Percentiles rank a stretch among this genome's conserved stretches.
phyloP scores from a whole-genome alignment of 2,888 invertebrate species.

The Cerastoderma edule region DNA sequence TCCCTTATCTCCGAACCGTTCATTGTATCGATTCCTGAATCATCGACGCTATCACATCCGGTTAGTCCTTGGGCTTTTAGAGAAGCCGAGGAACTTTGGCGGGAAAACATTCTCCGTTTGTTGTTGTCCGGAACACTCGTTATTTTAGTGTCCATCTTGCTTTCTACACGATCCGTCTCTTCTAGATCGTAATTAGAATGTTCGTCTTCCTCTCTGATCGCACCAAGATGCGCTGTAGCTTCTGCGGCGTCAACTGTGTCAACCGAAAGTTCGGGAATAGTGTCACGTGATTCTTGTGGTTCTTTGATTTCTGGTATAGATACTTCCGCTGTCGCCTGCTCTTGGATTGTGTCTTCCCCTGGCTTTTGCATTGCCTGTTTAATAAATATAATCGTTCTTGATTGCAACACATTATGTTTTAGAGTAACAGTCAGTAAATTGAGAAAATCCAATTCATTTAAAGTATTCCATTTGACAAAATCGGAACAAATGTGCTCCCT shows the following conservation, averaged over 20 bases:
- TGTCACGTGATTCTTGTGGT: too few relatives aligned
- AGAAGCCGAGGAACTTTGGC: conserved; percentile 59
- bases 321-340: neutral
- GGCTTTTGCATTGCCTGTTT: conserved; percentile 10
- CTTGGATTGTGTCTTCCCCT: neutral
- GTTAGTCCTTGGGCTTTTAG: conserved; percentile 34
- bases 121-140: conserved; percentile 31
- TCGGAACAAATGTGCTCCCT: too few relatives aligned
- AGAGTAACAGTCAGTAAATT: too few relatives aligned
- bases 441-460: too few relatives aligned
- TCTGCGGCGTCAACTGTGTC: conserved; percentile 29
- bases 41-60: conserved; percentile 44
- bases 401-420: too few relatives aligned
- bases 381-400: too few relatives aligned
- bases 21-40: conserved; percentile 54
- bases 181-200: conserved; percentile 47
- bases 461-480: too few relatives aligned
- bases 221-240: conserved; percentile 22
- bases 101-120: conserved; percentile 47
- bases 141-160: conserved; percentile 26
- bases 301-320: too few relatives aligned
- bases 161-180: conserved; percentile 7
- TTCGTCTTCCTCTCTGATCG: conserved; percentile 58
- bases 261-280: neutral
- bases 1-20: conserved; percentile 50